A percentile compares a stretch with the other conserved stretches of the same genome.
Evolutionary conservation across 2,113 vertebrate genomes (phyloP).

Genomic region (Sebastes schlegelii): DNA sequence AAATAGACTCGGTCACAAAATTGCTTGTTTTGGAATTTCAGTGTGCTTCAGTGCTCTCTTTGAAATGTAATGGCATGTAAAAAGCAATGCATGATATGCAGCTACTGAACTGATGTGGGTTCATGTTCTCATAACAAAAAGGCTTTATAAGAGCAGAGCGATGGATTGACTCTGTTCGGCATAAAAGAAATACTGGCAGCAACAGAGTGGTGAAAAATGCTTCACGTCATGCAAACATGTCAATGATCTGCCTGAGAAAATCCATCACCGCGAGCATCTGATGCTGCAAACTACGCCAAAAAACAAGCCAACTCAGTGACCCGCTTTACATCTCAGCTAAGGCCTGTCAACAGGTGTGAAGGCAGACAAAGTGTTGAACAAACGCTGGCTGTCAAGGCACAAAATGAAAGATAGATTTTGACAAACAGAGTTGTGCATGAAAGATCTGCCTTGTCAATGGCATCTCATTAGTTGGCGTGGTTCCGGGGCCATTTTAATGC

Average conservation of each 20-base stretch:
- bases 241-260: constrained; percentile 38
- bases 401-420: constrained; percentile 65
- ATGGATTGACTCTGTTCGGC: background rate
- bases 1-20: background rate
- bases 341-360: constrained; percentile 68
- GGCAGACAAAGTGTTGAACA: constrained; percentile 66
- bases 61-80: background rate
- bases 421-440: constrained; percentile 61
- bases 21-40: background rate
- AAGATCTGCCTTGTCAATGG: constrained; percentile 69
- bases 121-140: background rate
- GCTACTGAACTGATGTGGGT: background rate
- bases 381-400: constrained; percentile 59
- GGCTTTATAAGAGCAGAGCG: background rate
- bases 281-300: constrained; percentile 18
- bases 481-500: constrained; percentile 60
- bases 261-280: constrained; percentile 33
- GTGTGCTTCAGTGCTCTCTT: background rate
- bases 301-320: constrained; percentile 51
- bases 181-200: constrained; percentile 27
- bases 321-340: constrained; percentile 21
- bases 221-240: constrained; percentile 27
- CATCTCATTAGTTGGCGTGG: constrained; percentile 71
- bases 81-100: background rate
- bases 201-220: constrained; percentile 1